Percentiles rank a stretch among this genome's conserved stretches.
Evolutionary conservation across 2,113 vertebrate species (phyloP).

Genomic region (Ifrita kowaldi): DNA sequence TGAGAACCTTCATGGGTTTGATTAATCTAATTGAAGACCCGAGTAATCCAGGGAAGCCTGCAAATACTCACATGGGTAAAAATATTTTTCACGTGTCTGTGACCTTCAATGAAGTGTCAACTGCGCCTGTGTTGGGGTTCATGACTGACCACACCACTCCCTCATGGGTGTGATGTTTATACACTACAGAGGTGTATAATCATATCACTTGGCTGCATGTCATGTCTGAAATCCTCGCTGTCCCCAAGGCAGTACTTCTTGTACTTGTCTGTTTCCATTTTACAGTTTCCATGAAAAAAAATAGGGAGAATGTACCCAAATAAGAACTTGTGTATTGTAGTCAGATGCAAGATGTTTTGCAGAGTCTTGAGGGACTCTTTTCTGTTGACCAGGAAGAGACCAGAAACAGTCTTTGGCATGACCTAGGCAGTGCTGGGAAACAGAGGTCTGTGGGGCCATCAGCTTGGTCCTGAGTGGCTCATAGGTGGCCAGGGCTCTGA

Average conservation of each 20-base stretch:
- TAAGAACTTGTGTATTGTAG: background rate
- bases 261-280: background rate
- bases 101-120: rapidly evolving
- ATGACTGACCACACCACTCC: rapidly evolving
- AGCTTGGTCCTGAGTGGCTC: rapidly evolving
- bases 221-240: background rate
- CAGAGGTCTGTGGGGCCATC: too few relatives aligned
- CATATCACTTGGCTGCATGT: rapidly evolving
- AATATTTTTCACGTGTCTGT: rapidly evolving
- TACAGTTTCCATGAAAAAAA: background rate
- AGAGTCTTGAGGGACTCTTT: background rate
- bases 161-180: rapidly evolving
- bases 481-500: background rate
- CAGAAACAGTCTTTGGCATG: background rate
- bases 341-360: background rate
- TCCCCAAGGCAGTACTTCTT: background rate
- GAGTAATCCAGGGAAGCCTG: background rate
- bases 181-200: rapidly evolving
- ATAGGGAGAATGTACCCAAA: background rate
- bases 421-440: background rate
- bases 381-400: rapidly evolving
- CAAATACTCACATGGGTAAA: background rate
- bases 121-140: rapidly evolving
- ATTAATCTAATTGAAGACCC: background rate
- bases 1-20: background rate